These are phyloP conservation scores for Phyllopteryx taeniolatus DNA, from an alignment of 2,113 vertebrate genomes.

Conservation along the genomic window DNA sequence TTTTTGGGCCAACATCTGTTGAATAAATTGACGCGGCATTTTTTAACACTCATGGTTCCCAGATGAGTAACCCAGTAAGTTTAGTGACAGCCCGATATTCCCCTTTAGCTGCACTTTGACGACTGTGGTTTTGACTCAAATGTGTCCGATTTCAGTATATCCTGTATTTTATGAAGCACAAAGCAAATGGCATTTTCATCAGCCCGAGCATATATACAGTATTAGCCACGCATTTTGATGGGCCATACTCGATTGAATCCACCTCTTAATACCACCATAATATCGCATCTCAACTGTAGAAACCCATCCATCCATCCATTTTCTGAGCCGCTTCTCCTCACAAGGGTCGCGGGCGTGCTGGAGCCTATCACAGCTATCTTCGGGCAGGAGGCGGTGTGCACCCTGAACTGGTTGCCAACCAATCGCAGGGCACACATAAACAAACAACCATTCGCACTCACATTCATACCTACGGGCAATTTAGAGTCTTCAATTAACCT, in stretches of 20 bases:
- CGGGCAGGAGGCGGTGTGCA: no score
- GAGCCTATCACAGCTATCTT: no score
- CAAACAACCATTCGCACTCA: no score
- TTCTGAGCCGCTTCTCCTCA: no score
- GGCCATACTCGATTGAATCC: not conserved
- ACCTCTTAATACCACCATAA: no score
- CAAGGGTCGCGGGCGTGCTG: no score
- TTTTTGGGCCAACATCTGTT: not conserved
- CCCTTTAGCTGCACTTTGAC: not conserved
- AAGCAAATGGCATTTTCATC: constrained; percentile 1
- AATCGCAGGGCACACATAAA: no score
- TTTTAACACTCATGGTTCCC: not conserved
- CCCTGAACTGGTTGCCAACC: no score
- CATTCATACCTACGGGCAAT: no score
- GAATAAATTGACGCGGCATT: not conserved
- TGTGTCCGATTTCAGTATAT: not conserved
- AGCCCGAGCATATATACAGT: not conserved
- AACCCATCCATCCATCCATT: not conserved
- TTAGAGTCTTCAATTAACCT: no score
- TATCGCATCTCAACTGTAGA: not conserved
- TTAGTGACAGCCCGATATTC: not conserved
- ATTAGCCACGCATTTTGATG: not conserved
- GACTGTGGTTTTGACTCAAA: not conserved
- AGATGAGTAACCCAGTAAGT: not conserved
- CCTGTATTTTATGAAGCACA: not conserved